These are phyloP conservation scores for Peromyscus melanophrys DNA, from an alignment of 2,797 vertebrate species.

Conservation along the genomic window DNA sequence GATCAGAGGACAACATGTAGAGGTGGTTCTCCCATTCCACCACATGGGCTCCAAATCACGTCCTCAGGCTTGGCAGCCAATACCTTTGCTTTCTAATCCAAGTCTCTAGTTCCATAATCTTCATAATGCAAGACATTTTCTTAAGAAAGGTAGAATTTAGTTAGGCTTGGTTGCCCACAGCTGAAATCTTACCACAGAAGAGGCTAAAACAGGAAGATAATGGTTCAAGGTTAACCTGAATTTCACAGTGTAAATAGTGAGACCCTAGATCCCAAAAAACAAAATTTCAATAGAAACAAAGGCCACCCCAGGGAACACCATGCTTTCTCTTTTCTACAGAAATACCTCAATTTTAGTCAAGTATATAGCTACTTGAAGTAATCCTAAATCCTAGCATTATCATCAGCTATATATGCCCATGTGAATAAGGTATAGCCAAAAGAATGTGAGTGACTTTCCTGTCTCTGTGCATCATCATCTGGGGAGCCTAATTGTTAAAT, in stretches of 20 bases:
- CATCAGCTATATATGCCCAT: not conserved
- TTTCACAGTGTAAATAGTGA: not conserved
- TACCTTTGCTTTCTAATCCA: not conserved
- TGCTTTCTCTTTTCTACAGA: not conserved
- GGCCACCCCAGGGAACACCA: no score
- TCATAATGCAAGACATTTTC: not conserved
- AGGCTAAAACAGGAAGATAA: not conserved
- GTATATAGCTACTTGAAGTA: not conserved
- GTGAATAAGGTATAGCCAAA: not conserved
- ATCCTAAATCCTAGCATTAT: not conserved
- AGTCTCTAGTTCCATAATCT: not conserved
- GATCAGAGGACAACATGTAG: not conserved
- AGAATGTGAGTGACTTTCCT: not conserved
- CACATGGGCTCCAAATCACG: not conserved
- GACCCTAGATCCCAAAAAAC: not conserved
- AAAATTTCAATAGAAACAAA: not conserved
- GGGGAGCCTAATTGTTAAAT: not conserved
- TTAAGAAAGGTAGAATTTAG: not conserved
- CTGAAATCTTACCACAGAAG: not conserved
- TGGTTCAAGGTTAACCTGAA: not conserved
- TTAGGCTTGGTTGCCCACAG: not conserved
- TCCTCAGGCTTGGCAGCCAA: not conserved
- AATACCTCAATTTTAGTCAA: not conserved
- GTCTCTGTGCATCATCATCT: not conserved
- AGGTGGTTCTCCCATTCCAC: not conserved